phyloP scores from a whole-genome alignment of 2,797 vertebrate species.

The Tangara arthus region DNA sequence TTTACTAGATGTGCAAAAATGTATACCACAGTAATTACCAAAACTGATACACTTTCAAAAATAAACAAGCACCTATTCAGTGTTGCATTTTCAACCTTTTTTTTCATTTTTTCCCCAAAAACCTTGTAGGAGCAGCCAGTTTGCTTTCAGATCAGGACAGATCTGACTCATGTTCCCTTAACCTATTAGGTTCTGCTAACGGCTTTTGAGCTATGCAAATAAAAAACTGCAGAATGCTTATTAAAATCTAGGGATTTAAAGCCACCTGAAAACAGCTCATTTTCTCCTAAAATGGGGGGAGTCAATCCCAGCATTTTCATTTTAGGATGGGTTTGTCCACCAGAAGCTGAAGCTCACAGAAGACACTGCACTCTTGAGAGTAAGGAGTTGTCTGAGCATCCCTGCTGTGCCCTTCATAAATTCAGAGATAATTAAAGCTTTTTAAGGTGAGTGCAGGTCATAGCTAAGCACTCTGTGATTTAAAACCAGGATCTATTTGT shows the following conservation, averaged over 20 bases:
- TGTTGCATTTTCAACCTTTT: neutral
- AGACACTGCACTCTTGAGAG: neutral
- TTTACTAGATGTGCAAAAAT: neutral
- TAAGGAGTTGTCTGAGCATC: neutral
- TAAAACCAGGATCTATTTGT: conserved; percentile 5
- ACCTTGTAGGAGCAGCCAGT: neutral
- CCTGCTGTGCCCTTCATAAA: neutral
- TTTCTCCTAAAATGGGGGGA: neutral
- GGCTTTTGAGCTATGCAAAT: neutral
- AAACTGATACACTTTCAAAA: neutral
- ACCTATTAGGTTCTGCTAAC: neutral
- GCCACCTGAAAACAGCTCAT: neutral
- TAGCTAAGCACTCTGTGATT: neutral
- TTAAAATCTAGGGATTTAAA: neutral
- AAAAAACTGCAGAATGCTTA: neutral
- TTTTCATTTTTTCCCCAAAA: neutral
- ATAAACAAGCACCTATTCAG: neutral
- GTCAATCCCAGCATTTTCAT: neutral
- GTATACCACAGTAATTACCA: neutral
- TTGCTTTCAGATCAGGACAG: neutral
- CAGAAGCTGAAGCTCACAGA: neutral
- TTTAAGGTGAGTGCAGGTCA: conserved; percentile 7
- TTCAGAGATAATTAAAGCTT: conserved; percentile 33
- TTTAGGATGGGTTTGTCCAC: neutral
- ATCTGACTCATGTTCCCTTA: neutral